A percentile compares a stretch with the other conserved stretches of the same genome.
Conservation (phyloP, 2,797 vertebrate species). For the Hephaestus fuliginosus region DNA sequence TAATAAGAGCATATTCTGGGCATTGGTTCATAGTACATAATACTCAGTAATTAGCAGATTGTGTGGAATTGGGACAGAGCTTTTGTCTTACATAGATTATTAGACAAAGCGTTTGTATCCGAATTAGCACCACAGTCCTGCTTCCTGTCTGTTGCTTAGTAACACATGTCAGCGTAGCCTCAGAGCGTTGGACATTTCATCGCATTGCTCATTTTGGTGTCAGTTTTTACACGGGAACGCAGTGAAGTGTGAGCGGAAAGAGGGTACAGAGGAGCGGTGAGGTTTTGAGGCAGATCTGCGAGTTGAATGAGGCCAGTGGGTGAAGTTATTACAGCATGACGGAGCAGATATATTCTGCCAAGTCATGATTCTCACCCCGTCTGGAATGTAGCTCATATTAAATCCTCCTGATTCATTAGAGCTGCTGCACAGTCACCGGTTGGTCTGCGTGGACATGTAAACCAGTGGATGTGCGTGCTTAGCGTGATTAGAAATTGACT, state of each 20-base stretch:
- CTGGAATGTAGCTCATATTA: conserved; percentile 40
- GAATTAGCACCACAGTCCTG: conserved; percentile 37
- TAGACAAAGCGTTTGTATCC: conserved; percentile 57
- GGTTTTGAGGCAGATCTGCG: conserved; percentile 32
- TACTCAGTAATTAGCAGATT: not conserved
- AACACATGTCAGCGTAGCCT: conserved; percentile 53
- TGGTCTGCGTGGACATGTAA: conserved; percentile 30
- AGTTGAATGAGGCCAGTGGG: conserved; percentile 32
- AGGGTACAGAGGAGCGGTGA: not conserved
- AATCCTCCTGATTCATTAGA: conserved; percentile 44
- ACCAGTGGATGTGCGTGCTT: conserved; percentile 33
- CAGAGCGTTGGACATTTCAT: conserved; percentile 39
- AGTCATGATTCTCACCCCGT: conserved; percentile 54
- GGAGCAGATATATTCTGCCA: conserved; percentile 54
- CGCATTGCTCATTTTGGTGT: conserved; percentile 51
- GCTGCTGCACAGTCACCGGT: conserved; percentile 18
- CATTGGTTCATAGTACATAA: not conserved
- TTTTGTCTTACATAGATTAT: conserved; percentile 27
- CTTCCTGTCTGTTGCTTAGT: conserved; percentile 66
- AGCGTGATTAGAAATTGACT: conserved; percentile 32
- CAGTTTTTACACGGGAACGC: not conserved
- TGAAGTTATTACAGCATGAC: conserved; percentile 52
- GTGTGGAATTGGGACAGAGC: conserved; percentile 6
- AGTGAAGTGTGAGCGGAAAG: conserved; percentile 15
- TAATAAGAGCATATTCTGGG: not conserved